Evolutionary conservation across 2,888 invertebrate species (phyloP).

Genomic region (Amphiduros pacificus): DNA sequence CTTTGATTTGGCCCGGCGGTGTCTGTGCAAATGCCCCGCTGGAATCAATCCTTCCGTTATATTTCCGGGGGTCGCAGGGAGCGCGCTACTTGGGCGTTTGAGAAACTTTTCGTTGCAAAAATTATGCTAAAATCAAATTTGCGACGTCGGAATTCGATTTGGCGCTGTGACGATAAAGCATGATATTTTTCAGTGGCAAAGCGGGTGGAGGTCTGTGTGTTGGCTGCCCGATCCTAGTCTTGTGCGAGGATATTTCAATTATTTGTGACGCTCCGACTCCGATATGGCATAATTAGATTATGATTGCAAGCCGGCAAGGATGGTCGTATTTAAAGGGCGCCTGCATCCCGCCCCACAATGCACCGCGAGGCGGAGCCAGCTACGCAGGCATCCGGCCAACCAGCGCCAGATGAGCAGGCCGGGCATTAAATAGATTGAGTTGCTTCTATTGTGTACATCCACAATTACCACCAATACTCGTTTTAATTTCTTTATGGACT

Average conservation of each 20-base stretch:
- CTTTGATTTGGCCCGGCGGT: no score
- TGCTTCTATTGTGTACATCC: slow-evolving; percentile 6
- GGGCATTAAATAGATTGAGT: slow-evolving; percentile 12
- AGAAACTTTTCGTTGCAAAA: slow-evolving; percentile 17
- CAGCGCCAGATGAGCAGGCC: slow-evolving; percentile 3
- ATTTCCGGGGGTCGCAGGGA: neutral
- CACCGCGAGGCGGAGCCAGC: neutral
- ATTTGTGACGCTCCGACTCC: neutral
- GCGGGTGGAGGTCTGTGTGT: neutral
- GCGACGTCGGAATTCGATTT: slow-evolving; percentile 11
- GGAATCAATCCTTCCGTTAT: neutral
- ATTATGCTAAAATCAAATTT: slow-evolving; percentile 26
- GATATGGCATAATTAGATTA: slow-evolving; percentile 16
- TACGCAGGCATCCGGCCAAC: neutral
- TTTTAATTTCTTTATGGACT: slow-evolving; percentile 15
- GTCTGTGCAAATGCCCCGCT: no score
- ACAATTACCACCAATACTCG: slow-evolving; percentile 3
- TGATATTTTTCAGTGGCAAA: neutral
- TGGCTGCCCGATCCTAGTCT: neutral
- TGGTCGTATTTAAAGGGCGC: slow-evolving; percentile 12
- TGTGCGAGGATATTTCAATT: slow-evolving; percentile 3
- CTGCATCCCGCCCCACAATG: neutral
- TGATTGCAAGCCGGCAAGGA: slow-evolving; percentile 7
- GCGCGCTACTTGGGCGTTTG: neutral
- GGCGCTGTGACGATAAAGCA: neutral